Percentiles rank a stretch among this genome's conserved stretches.
These are phyloP conservation scores for Erebia epiphron DNA, from an alignment of 2,888 invertebrate genomes.

Conservation along the genomic window DNA sequence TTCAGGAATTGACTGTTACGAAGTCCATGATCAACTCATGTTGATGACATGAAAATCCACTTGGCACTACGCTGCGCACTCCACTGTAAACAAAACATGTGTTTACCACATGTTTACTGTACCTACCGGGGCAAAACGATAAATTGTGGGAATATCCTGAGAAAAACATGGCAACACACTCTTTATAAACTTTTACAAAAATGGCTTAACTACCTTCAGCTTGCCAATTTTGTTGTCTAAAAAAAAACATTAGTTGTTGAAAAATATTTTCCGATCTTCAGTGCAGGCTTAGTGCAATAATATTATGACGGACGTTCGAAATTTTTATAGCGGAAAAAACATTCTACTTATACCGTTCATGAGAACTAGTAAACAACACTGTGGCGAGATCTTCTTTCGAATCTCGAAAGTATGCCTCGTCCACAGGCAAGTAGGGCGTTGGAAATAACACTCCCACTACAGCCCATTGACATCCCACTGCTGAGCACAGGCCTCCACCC, in stretches of 20 bases:
- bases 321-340: background rate
- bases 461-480: too few species aligned
- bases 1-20: too few species aligned
- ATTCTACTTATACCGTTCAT: background rate
- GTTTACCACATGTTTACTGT: background rate
- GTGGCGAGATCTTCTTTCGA: background rate
- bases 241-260: too few species aligned
- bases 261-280: background rate
- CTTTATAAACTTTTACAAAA: background rate
- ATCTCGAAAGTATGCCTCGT: background rate
- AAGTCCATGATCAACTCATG: background rate
- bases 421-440: too few species aligned
- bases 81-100: constrained; percentile 1
- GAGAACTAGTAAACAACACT: background rate
- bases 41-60: background rate
- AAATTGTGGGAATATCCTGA: background rate
- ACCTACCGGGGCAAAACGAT: background rate
- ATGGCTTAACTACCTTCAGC: background rate
- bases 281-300: background rate
- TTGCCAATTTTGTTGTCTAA: background rate
- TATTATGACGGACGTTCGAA: background rate
- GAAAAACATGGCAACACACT: background rate
- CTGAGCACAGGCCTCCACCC: too few species aligned
- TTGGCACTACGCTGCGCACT: background rate
- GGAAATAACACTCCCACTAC: too few species aligned